Percentiles rank a stretch among this genome's conserved stretches.
Conservation (phyloP, 64 coral and sea anemone genomes). For the Cladopsammia gracilis region DNA sequence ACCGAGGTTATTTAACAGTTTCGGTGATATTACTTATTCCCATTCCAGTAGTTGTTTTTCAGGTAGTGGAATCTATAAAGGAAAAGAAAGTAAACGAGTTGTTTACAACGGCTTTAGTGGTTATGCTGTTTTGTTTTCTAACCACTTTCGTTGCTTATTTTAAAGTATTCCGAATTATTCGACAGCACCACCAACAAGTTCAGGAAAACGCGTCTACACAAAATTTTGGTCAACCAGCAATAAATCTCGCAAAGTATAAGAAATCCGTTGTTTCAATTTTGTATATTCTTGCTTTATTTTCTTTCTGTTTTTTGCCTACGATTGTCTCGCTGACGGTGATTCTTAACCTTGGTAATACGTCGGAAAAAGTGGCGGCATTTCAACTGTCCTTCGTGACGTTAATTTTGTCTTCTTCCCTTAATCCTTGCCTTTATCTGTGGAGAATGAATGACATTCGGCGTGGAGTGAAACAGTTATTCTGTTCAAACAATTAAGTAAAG, state of each 20-base stretch:
- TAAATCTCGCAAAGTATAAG: conserved; percentile 9
- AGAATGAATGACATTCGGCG: neutral
- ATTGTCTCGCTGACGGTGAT: too few species aligned
- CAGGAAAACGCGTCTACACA: neutral
- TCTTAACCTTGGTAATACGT: too few species aligned
- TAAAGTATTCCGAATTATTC: conserved; percentile 1
- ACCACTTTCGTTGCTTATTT: neutral
- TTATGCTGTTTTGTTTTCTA: neutral
- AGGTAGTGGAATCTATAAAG: neutral
- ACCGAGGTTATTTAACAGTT: neutral
- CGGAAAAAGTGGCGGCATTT: neutral
- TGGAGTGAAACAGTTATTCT: neutral
- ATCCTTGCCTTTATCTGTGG: conserved; percentile 1
- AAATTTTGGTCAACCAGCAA: conserved; percentile 17
- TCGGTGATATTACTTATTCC: neutral
- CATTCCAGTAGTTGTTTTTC: neutral
- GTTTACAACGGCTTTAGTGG: too few species aligned
- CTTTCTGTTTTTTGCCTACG: neutral
- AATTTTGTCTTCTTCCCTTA: neutral
- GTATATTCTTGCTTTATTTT: neutral
- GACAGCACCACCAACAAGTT: conserved; percentile 9
- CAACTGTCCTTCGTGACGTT: neutral
- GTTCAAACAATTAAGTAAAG: neutral
- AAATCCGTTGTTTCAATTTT: neutral
- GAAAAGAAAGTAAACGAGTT: too few species aligned